These are phyloP conservation scores for Thamnophis sirtalis DNA, from an alignment of 2,113 vertebrate genomes.

Conservation along the genomic window DNA sequence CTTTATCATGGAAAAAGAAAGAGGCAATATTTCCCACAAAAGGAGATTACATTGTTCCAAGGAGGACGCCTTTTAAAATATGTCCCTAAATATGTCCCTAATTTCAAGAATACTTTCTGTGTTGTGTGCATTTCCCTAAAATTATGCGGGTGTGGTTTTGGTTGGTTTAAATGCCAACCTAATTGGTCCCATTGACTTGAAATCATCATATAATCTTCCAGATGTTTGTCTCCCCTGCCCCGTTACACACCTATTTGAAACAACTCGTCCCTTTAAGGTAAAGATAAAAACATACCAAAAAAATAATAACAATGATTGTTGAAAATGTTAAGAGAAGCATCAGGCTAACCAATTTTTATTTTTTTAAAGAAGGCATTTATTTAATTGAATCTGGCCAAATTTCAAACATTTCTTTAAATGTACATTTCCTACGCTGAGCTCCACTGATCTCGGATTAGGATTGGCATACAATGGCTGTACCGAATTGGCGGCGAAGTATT, in stretches of 20 bases:
- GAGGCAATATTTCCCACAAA: no score
- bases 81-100: no score
- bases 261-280: background rate
- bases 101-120: background rate
- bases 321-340: conserved; percentile 15
- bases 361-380: conserved; percentile 89
- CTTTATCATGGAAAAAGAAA: no score
- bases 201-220: background rate
- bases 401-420: conserved; percentile 79
- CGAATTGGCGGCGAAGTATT: conserved; percentile 63
- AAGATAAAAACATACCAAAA: background rate
- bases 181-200: background rate
- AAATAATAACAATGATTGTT: background rate
- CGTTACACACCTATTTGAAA: background rate
- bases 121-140: background rate
- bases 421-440: conserved; percentile 79
- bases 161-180: background rate
- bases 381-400: conserved; percentile 87
- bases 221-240: background rate
- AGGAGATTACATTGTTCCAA: no score
- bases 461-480: conserved; percentile 67
- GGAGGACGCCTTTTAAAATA: no score
- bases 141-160: background rate
- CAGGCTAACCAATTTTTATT: conserved; percentile 17
- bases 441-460: conserved; percentile 68